phyloP scores from a whole-genome alignment of 1,140 invertebrate species.

The Paraescarpia echinospica region DNA sequence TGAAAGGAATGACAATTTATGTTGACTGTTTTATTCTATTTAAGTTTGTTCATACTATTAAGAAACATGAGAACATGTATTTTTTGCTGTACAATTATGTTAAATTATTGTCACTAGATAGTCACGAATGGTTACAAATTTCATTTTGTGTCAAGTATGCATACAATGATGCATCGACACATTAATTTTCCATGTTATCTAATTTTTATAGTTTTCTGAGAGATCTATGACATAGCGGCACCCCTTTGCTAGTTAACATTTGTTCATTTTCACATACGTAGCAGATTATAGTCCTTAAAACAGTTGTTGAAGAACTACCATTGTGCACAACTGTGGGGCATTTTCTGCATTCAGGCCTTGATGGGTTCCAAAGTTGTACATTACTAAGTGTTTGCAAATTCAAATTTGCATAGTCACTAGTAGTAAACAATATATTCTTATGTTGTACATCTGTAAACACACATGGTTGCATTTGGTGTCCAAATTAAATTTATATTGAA shows the following conservation, averaged over 20 bases:
- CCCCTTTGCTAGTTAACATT: background rate
- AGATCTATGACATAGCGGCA: background rate
- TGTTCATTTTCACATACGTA: background rate
- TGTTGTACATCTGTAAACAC: background rate
- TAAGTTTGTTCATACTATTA: background rate
- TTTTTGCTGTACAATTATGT: background rate
- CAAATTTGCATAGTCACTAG: background rate
- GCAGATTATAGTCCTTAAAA: background rate
- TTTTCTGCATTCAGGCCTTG: background rate
- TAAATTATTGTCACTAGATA: background rate
- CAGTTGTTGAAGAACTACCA: background rate
- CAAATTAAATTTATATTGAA: background rate
- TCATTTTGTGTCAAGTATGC: background rate
- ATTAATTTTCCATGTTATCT: background rate
- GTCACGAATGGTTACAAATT: background rate
- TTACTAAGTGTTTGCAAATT: background rate
- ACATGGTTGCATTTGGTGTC: background rate
- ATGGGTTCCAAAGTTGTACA: too few species aligned
- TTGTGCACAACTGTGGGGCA: background rate
- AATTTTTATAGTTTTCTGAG: background rate
- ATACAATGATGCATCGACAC: background rate
- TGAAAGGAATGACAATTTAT: background rate
- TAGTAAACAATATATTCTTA: background rate
- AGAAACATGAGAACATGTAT: background rate
- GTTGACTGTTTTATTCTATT: background rate